A percentile compares a stretch with the other conserved stretches of the same genome.
Conservation (phyloP, 2,113 vertebrate genomes). For the Prietella phreatophila region DNA sequence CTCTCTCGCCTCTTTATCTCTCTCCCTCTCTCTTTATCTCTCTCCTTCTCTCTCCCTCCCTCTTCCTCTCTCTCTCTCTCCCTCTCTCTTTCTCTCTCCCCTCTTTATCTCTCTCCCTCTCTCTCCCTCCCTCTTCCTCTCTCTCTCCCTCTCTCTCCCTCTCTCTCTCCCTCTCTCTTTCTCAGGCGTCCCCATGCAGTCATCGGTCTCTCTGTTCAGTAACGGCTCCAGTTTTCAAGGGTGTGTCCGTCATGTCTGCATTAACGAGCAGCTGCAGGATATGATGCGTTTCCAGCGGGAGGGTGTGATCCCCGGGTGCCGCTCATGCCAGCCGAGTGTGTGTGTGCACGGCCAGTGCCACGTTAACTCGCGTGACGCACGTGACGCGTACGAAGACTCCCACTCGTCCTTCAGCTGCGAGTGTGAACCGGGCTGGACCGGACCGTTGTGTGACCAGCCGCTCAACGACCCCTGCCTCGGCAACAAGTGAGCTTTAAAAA, state of each 20-base stretch:
- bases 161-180: constrained; percentile 24
- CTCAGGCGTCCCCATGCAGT: constrained; percentile 87
- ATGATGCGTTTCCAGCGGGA: constrained; percentile 82
- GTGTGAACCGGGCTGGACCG: constrained; percentile 91
- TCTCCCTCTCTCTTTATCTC: too few species aligned
- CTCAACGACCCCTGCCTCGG: constrained; percentile 91
- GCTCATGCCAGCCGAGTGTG: constrained; percentile 87
- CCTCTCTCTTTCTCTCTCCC: too few species aligned
- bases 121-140: neutral
- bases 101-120: too few species aligned
- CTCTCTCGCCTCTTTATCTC: too few species aligned
- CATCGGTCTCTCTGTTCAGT: constrained; percentile 79
- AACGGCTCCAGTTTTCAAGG: constrained; percentile 94
- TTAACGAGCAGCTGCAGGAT: constrained; percentile 93
- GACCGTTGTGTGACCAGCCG: constrained; percentile 86
- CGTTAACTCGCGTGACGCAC: constrained; percentile 67
- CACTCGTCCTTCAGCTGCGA: constrained; percentile 87
- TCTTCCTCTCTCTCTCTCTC: too few species aligned
- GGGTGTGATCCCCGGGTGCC: constrained; percentile 91
- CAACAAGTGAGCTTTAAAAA: constrained; percentile 85
- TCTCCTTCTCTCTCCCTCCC: too few species aligned
- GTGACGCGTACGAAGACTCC: constrained; percentile 33
- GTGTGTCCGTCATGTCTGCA: constrained; percentile 89
- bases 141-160: neutral
- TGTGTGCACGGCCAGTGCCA: constrained; percentile 90